These are phyloP conservation scores for Ichneumoninae sp. DNA, from an alignment of 2,888 invertebrate genomes.

Conservation along the genomic window DNA sequence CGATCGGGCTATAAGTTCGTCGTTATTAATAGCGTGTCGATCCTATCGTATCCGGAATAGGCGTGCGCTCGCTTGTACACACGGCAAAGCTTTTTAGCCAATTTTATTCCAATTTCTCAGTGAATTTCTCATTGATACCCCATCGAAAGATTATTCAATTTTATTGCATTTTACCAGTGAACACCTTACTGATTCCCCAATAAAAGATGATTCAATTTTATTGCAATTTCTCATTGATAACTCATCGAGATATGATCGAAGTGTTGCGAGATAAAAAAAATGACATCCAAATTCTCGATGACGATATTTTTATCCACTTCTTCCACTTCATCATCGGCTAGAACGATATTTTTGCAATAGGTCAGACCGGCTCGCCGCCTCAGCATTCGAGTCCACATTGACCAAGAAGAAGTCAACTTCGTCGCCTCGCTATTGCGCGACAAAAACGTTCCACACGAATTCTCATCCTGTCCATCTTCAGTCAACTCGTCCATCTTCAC, in stretches of 20 bases:
- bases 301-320: background rate
- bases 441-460: background rate
- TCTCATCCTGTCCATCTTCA: background rate
- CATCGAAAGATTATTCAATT: background rate
- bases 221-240: background rate
- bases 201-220: background rate
- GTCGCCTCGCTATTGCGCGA: background rate
- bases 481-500: background rate
- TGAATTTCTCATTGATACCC: background rate
- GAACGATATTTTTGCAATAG: background rate
- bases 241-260: background rate
- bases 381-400: background rate
- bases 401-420: background rate
- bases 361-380: background rate
- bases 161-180: background rate
- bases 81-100: background rate
- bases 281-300: background rate
- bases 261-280: background rate
- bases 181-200: no score
- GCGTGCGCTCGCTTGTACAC: conserved; percentile 20
- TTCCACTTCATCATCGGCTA: no score
- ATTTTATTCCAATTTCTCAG: background rate
- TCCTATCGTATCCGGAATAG: conserved; percentile 81
- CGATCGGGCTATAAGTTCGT: conserved; percentile 82
- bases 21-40: conserved; percentile 81